Evolutionary conservation across 2,797 vertebrate genomes (phyloP).

Genomic region (Emydoidea blandingii): DNA sequence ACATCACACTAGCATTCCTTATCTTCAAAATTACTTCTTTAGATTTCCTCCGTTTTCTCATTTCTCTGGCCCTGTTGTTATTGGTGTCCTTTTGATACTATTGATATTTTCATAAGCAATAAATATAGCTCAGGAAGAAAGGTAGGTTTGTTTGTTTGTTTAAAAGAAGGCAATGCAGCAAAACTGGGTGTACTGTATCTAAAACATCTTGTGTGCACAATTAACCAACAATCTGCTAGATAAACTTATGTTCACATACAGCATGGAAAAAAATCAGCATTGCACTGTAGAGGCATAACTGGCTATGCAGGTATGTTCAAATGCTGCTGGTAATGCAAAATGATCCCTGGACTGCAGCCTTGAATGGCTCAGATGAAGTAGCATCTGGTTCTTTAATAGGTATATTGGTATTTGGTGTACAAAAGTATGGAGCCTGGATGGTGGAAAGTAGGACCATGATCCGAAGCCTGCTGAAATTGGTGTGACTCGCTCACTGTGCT

Average conservation of each 20-base stretch:
- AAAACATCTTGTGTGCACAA: background rate
- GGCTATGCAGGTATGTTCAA: background rate
- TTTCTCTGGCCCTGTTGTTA: conserved; percentile 5
- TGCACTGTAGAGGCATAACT: background rate
- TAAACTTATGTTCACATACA: background rate
- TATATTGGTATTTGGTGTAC: background rate
- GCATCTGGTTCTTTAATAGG: background rate
- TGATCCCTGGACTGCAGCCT: background rate
- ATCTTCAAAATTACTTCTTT: conserved; percentile 49
- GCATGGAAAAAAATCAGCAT: background rate
- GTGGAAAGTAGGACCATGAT: background rate
- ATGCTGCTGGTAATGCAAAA: background rate
- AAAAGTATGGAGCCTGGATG: background rate
- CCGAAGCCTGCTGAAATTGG: background rate
- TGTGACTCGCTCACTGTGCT: background rate
- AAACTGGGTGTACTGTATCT: background rate
- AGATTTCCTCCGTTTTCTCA: conserved; percentile 39
- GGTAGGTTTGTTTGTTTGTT: background rate
- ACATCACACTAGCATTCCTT: conserved; percentile 53
- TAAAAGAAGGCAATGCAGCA: conserved; percentile 7
- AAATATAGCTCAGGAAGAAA: conserved; percentile 38
- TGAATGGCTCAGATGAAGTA: background rate
- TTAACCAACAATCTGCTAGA: background rate
- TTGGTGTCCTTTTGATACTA: conserved; percentile 11
- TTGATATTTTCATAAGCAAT: background rate